Percentiles rank a stretch among this genome's conserved stretches.
Evolutionary conservation across 53 echinoderm and acorn worm species (phyloP).

Genomic region (Henricia sp.): DNA sequence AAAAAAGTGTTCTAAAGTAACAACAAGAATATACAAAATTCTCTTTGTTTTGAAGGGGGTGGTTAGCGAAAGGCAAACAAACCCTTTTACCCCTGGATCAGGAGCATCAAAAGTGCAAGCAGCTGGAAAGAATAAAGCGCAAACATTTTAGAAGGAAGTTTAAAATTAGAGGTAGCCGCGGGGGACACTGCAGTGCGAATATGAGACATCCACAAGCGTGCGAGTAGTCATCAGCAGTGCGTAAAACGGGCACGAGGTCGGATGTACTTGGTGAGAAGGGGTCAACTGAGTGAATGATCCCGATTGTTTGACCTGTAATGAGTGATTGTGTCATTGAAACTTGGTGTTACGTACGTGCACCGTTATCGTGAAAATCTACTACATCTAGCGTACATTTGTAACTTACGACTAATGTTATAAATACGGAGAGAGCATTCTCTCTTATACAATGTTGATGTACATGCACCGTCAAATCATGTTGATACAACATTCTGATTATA

Average conservation of each 20-base stretch:
- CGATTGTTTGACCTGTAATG: slow-evolving; percentile 4
- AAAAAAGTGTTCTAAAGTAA: no score
- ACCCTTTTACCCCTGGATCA: not conserved
- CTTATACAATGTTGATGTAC: no score
- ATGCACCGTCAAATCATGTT: no score
- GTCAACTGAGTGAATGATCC: not conserved
- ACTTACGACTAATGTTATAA: no score
- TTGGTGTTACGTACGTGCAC: no score
- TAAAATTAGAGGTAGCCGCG: slow-evolving; percentile 51
- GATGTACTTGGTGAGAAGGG: slow-evolving; percentile 31
- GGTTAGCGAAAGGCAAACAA: slow-evolving; percentile 4
- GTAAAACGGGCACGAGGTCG: slow-evolving; percentile 22
- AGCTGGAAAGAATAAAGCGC: slow-evolving; percentile 59
- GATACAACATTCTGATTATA: no score
- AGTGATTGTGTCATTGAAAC: no score
- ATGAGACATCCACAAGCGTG: slow-evolving; percentile 56
- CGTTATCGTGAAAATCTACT: no score
- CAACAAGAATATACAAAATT: no score
- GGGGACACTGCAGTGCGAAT: slow-evolving; percentile 49
- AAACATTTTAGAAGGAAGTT: slow-evolving; percentile 62
- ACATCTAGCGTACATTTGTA: no score
- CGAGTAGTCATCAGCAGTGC: slow-evolving; percentile 52
- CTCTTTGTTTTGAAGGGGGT: no score
- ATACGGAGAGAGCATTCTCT: no score
- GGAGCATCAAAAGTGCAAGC: slow-evolving; percentile 56